Percentiles rank a stretch among this genome's conserved stretches.
phyloP scores from a whole-genome alignment of 2,888 invertebrate species.

The Cosmia trapezina region DNA sequence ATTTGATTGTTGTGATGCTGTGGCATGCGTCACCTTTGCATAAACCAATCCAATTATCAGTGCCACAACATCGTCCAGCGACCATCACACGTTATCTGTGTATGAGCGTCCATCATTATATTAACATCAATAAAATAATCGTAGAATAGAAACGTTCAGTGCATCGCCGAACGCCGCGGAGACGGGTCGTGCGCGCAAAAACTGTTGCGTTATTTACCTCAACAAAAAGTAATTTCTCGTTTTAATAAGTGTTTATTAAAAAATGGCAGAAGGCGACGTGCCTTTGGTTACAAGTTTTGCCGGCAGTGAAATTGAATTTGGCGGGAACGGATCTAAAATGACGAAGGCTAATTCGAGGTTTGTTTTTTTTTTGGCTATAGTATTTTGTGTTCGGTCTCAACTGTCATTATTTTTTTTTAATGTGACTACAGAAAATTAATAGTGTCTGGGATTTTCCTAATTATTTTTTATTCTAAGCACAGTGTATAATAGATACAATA shows the following conservation, averaged over 20 bases:
- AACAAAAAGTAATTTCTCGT: slow-evolving; percentile 65
- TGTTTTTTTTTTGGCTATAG: slow-evolving; percentile 68
- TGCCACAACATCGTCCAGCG: slow-evolving; percentile 77
- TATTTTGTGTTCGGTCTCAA: slow-evolving; percentile 31
- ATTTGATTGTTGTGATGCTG: slow-evolving; percentile 41
- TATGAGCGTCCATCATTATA: slow-evolving; percentile 79
- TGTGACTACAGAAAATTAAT: slow-evolving; percentile 4
- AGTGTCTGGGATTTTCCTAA: slow-evolving; percentile 21
- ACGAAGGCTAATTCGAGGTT: slow-evolving; percentile 86
- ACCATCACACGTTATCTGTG: slow-evolving; percentile 85
- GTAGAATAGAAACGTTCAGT: slow-evolving; percentile 74
- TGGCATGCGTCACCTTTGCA: slow-evolving; percentile 67
- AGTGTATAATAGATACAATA: slow-evolving; percentile 5
- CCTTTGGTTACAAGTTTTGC: slow-evolving; percentile 86
- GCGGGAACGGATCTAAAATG: slow-evolving; percentile 84
- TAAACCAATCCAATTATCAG: slow-evolving; percentile 85
- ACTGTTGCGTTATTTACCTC: slow-evolving; percentile 50
- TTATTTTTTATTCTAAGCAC: not conserved
- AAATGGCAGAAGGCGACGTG: slow-evolving; percentile 87
- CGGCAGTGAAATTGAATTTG: slow-evolving; percentile 85
- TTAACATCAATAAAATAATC: slow-evolving; percentile 86
- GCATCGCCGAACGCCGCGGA: slow-evolving; percentile 75
- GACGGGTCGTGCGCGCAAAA: slow-evolving; percentile 63
- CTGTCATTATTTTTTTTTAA: slow-evolving; percentile 30
- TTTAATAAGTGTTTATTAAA: slow-evolving; percentile 70